Base-by-base conservation (phyloP, 1,140 invertebrate genomes). In the Eciton burchellii region DNA sequence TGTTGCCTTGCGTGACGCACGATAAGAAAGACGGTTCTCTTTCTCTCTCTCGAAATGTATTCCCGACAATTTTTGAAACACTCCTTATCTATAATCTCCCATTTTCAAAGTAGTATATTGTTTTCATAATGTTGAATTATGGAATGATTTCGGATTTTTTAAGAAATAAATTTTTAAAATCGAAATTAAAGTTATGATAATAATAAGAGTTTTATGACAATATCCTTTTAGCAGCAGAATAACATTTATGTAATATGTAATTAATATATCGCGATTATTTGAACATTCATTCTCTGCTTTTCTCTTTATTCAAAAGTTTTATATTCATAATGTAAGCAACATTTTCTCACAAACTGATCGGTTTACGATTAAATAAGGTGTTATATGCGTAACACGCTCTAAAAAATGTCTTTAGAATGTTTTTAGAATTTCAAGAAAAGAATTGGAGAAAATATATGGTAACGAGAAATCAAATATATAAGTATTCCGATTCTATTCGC, bases 211-310 rank as follows among this genome's bases (percentile, higher is more conserved):
- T n/a, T n/a, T n/a, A n/a, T n/a, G n/a, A n/a, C n/a, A 26, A 19
- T 54, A 54, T 62, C 26, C 12, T 43, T 62, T 19, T 41, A 5
- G 6, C 9, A 19, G 11, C 19, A 16, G 9, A 54, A n/a, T 47
- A 66, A 66, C 41, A 54, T 41, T 77, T 43, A 54, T 24, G 14
- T 41, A n/a, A 54, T 8, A 11, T n/a, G 43, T n/a, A 49, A 65
- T 76, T 65, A 65, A 66, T 19, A 11, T 76, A n/a, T n/a, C n/a
- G n/a, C 59, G 14, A 76, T 16, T 41, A 43, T 21, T n/a, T 41
- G 29, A 49, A 19, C n/a, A n/a, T n/a, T n/a, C n/a, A n/a, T n/a
- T n/a, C n/a, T n/a, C n/a, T n/a, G n/a, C n/a, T n/a, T n/a, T n/a
- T n/a, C n/a, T n/a, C n/a, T n/a, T n/a, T n/a, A n/a, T n/a, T 24